phyloP scores from a whole-genome alignment of 2,113 vertebrate genomes.

The Labrus mixtus region DNA sequence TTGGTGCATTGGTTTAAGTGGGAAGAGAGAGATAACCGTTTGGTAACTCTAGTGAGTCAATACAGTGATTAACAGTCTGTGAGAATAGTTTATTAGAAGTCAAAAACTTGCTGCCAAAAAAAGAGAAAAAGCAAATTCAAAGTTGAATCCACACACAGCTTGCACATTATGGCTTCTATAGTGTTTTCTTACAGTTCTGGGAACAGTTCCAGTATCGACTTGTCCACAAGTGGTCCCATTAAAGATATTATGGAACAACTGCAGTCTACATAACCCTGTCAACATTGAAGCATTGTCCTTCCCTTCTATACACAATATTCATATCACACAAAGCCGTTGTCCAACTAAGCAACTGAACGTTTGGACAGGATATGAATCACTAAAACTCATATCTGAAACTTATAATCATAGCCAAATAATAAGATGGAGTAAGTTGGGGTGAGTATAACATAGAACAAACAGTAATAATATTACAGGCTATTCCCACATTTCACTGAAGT shows the following conservation, averaged over 20 bases:
- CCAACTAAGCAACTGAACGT: background rate
- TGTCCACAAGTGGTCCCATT: slow-evolving; percentile 42
- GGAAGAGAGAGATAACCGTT: background rate
- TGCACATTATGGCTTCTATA: slow-evolving; percentile 21
- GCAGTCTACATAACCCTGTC: slow-evolving; percentile 9
- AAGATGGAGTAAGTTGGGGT: background rate
- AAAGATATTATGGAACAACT: slow-evolving; percentile 38
- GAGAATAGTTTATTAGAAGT: background rate
- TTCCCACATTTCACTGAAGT: background rate
- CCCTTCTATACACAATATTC: background rate
- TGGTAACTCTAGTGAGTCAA: background rate
- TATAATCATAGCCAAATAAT: background rate
- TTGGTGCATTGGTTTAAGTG: background rate
- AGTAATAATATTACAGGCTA: background rate
- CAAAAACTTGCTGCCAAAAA: background rate
- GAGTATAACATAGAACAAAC: slow-evolving; percentile 6
- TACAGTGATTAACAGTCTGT: background rate
- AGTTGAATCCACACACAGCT: slow-evolving; percentile 23
- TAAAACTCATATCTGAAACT: background rate
- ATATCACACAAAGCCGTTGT: background rate
- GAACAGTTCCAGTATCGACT: slow-evolving; percentile 38
- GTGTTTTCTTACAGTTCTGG: slow-evolving; percentile 41
- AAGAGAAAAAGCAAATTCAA: background rate
- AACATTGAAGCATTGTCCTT: slow-evolving; percentile 26
- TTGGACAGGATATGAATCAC: slow-evolving; percentile 11